Base-by-base conservation (phyloP, 2,888 invertebrate species). In the Tethea ocularis region DNA sequence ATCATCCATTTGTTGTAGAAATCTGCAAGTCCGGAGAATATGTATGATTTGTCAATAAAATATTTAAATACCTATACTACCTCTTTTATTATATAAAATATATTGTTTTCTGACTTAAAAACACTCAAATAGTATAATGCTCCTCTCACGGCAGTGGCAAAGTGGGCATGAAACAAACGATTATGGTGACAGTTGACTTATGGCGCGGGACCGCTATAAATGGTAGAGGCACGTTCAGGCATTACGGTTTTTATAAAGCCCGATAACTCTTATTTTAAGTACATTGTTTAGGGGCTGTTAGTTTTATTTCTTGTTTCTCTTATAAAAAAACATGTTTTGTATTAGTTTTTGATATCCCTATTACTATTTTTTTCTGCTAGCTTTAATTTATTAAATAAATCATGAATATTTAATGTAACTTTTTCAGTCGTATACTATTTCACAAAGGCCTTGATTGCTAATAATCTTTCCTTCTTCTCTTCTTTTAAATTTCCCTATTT, bases 131-230 rank as follows among this genome's bases (percentile, higher is more conserved):
- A 71, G 71, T 72, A 67, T 67, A 70, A 73, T 66, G 72, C 72
- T 67, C 67, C 63, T 60, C 64, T 68, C 67, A 60, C 61, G 71
- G 66, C 72, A 54, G 62, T 62, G 64, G 72, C 71, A 72, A 76
- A 79, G 72, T 75, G 80, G 69, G 76, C 75, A 71, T 68, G 74
- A 78, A 81, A 82, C 78, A 82, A 82, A 81, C 80, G 78, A 82
- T 83, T 78, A 84, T 80, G 71, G 78, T 67, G 79, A 79, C 79
- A 82, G 71, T 74, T 82, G 82, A 80, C 82, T 81, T 84, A 78
- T 75, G 68, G 77, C 71, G 67, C 63, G 71, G 64, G 69, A 74
- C 68, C 66, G 65, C 63, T 65, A 72, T 66, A 69, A 72, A 70
- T 64, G 66, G 59, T 52, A 57, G 58, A 38, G 61, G 54, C 59